A percentile compares a stretch with the other conserved stretches of the same genome.
Conservation (phyloP, 1,140 invertebrate genomes). For the Rhyacophila brunnea region DNA sequence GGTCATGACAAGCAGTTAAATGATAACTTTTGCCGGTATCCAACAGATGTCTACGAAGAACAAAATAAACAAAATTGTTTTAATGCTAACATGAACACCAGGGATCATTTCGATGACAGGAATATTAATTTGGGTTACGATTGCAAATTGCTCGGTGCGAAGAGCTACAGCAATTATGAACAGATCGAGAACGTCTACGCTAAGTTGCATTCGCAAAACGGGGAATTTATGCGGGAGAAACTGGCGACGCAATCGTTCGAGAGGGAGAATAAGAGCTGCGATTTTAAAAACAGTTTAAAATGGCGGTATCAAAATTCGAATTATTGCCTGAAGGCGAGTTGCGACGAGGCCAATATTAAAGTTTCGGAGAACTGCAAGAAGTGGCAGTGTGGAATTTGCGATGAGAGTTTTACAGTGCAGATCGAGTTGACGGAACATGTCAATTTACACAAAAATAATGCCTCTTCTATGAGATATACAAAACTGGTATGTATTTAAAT, state of each 20-base stretch:
- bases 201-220: neutral
- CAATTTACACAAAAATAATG: slow-evolving; percentile 22
- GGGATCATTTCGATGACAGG: slow-evolving; percentile 16
- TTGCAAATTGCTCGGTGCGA: neutral
- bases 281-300: slow-evolving; percentile 21
- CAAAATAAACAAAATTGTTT: neutral
- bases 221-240: slow-evolving; percentile 4
- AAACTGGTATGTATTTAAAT: slow-evolving; percentile 25
- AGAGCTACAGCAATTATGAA: slow-evolving; percentile 4
- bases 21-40: slow-evolving; percentile 23
- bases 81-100: neutral
- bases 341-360: slow-evolving; percentile 24
- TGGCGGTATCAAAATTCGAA: slow-evolving; percentile 26
- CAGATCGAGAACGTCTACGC: neutral
- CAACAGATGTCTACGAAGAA: slow-evolving; percentile 18
- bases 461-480: slow-evolving; percentile 27
- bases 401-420: slow-evolving; percentile 19
- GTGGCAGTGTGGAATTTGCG: slow-evolving; percentile 33
- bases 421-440: slow-evolving; percentile 24
- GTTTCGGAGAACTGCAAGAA: slow-evolving; percentile 22
- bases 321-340: slow-evolving; percentile 29
- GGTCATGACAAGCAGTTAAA: slow-evolving; percentile 6
- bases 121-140: neutral
- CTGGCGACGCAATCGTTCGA: neutral
- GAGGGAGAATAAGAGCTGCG: slow-evolving; percentile 2